Conservation (phyloP, 2,113 vertebrate genomes). For the Eulacestoma nigropectus region DNA sequence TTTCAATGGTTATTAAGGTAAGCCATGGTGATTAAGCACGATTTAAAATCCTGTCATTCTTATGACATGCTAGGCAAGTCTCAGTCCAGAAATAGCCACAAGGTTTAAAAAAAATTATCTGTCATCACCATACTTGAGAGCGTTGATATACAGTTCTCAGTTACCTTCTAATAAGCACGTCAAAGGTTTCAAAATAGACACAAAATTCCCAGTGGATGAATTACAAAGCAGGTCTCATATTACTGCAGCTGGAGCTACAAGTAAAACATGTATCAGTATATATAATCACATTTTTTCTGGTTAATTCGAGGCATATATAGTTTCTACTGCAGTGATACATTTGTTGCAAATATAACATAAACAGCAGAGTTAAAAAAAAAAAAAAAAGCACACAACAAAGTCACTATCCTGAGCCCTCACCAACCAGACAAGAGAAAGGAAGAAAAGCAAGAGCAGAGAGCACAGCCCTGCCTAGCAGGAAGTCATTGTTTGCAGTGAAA, state of each 20-base stretch:
- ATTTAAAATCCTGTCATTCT: neutral
- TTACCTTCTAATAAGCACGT: neutral
- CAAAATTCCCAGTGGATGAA: neutral
- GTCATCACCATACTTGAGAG: neutral
- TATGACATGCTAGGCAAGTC: neutral
- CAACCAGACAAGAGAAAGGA: neutral
- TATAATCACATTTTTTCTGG: neutral
- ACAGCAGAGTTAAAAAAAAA: neutral
- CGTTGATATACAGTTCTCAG: neutral
- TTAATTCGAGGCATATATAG: neutral
- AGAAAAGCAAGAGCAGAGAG: neutral
- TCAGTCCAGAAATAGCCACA: neutral
- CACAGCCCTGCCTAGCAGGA: neutral
- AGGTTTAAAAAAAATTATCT: neutral
- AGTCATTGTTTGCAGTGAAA: neutral
- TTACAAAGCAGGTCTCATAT: neutral
- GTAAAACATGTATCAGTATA: neutral
- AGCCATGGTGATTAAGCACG: neutral
- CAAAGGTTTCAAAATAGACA: constrained; percentile 16
- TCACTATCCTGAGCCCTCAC: neutral
- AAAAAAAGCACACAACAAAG: neutral
- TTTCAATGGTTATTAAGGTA: neutral
- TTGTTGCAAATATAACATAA: neutral
- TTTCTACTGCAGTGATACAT: neutral
- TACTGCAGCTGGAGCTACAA: neutral